Evolutionary conservation across 2,797 vertebrate species (phyloP).

Genomic region (Florisuga fusca): DNA sequence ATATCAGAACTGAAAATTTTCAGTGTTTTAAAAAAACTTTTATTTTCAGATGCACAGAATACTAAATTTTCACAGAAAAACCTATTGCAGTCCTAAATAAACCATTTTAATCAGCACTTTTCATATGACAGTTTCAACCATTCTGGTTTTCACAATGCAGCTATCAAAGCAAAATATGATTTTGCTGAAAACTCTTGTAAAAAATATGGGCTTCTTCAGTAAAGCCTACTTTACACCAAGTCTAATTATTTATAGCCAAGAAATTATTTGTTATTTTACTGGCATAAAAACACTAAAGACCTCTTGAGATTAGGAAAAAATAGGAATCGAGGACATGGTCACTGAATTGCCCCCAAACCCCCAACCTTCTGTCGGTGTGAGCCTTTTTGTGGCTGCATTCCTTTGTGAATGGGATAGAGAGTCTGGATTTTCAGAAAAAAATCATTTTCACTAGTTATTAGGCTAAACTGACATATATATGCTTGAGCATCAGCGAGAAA

Average conservation of each 20-base stretch:
- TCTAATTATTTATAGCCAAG: background rate
- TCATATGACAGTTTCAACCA: background rate
- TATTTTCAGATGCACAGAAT: background rate
- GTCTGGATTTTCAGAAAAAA: background rate
- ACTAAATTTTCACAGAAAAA: background rate
- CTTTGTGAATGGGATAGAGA: background rate
- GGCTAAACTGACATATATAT: background rate
- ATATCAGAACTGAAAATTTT: background rate
- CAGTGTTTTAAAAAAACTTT: background rate
- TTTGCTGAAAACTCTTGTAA: background rate
- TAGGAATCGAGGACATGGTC: background rate
- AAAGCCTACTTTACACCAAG: background rate
- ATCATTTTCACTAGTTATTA: background rate
- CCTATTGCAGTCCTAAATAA: background rate
- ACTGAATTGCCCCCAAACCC: background rate
- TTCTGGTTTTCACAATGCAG: background rate
- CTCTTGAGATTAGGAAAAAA: background rate
- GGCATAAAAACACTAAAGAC: background rate
- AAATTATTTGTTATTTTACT: constrained; percentile 3
- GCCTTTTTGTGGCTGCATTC: background rate
- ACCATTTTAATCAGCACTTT: background rate
- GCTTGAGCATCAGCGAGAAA: background rate
- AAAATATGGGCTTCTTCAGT: background rate
- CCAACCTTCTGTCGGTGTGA: fast-evolving
- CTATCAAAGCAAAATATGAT: background rate